Percentiles rank a stretch among this genome's conserved stretches.
These are phyloP conservation scores for Cyclopterus lumpus DNA, from an alignment of 2,797 vertebrate genomes.

Conservation along the genomic window DNA sequence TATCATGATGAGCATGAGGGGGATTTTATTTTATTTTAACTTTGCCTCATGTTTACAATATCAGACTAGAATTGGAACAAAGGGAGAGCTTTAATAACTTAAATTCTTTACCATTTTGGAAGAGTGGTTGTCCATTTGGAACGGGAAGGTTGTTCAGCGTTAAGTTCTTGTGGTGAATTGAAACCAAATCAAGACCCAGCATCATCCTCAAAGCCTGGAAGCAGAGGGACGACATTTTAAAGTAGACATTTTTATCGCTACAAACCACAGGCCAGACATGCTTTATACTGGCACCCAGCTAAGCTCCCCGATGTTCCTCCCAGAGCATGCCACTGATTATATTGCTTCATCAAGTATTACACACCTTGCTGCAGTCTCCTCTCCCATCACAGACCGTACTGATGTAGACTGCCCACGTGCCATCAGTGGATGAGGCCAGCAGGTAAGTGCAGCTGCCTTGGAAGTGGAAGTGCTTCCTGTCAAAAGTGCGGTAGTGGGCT, in stretches of 20 bases:
- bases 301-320: neutral
- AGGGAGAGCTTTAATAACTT: neutral
- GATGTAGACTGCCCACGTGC: conserved; percentile 88
- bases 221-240: neutral
- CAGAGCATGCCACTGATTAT: neutral
- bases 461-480: conserved; percentile 89
- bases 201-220: conserved; percentile 85
- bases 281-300: neutral
- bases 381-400: conserved; percentile 68
- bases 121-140: conserved; percentile 76
- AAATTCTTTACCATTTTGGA: conserved; percentile 84
- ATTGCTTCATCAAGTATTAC: neutral
- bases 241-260: neutral
- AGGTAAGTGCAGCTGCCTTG: conserved; percentile 88
- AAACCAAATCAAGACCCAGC: conserved; percentile 86
- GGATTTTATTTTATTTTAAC: neutral
- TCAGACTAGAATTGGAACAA: neutral
- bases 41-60: neutral
- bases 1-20: neutral
- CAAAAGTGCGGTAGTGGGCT: conserved; percentile 89
- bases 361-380: conserved; percentile 84
- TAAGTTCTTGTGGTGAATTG: conserved; percentile 75
- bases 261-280: neutral
- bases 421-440: conserved; percentile 84
- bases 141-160: conserved; percentile 82